phyloP scores from a whole-genome alignment of 2,113 vertebrate species.

The Otolemur garnettii region DNA sequence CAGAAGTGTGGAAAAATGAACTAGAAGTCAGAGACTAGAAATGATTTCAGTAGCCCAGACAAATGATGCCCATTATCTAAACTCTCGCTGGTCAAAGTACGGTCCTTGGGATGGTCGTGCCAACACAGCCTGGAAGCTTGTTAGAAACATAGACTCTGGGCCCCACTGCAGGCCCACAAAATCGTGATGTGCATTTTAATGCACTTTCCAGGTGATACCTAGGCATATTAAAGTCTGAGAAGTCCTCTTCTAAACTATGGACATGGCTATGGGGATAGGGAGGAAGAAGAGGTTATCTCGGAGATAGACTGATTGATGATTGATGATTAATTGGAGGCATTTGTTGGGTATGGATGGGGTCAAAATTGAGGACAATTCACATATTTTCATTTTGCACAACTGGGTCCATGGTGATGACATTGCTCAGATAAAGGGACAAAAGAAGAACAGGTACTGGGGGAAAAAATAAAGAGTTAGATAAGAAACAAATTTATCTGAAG shows the following conservation, averaged over 20 bases:
- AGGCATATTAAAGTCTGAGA: neutral
- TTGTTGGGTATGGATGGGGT: neutral
- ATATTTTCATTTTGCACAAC: neutral
- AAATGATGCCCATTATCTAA: neutral
- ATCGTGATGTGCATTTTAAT: neutral
- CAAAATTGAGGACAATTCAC: neutral
- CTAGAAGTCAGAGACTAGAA: neutral
- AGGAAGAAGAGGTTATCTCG: neutral
- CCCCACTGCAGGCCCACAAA: neutral
- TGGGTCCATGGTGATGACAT: neutral
- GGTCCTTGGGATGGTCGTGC: no score
- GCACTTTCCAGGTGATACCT: neutral
- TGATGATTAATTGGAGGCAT: neutral
- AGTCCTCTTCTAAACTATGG: neutral
- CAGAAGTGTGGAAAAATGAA: neutral
- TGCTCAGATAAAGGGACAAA: neutral
- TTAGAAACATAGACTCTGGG: neutral
- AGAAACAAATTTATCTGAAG: neutral
- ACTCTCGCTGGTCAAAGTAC: neutral
- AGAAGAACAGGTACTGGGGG: neutral
- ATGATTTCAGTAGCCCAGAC: neutral
- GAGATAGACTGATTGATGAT: neutral
- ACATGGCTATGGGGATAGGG: neutral
- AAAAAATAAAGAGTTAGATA: neutral
- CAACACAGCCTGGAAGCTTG: neutral